Percentiles rank a stretch among this genome's conserved stretches.
Evolutionary conservation across 2,797 vertebrate genomes (phyloP).

Genomic region (Philypnodon macrostomus): DNA sequence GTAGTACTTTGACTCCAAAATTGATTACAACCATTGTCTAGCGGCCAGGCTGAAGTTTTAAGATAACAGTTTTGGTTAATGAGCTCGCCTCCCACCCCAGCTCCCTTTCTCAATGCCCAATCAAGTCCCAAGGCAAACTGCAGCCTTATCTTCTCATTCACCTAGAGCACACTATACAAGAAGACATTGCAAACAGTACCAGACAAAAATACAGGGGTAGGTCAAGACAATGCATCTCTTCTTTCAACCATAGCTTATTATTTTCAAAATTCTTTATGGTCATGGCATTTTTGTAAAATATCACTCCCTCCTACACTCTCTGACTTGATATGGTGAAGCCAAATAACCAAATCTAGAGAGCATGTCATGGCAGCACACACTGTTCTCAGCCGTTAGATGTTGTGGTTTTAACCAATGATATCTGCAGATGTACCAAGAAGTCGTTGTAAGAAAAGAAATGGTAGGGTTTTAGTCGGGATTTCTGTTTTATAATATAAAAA

Average conservation of each 20-base stretch:
- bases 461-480: no score
- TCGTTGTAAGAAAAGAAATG: slow-evolving; percentile 1
- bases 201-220: neutral
- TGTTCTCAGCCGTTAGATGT: slow-evolving; percentile 16
- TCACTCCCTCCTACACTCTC: neutral
- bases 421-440: slow-evolving; percentile 24
- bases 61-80: slow-evolving; percentile 40
- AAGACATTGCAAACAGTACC: slow-evolving; percentile 3
- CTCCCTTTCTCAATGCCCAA: slow-evolving; percentile 11
- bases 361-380: neutral
- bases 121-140: slow-evolving; percentile 22
- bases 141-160: slow-evolving; percentile 50
- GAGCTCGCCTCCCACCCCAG: slow-evolving; percentile 17
- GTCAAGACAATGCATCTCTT: slow-evolving; percentile 27
- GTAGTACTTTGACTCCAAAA: neutral
- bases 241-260: no score
- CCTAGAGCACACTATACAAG: slow-evolving; percentile 35
- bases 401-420: slow-evolving; percentile 25
- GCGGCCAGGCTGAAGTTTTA: slow-evolving; percentile 10
- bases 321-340: neutral
- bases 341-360: neutral
- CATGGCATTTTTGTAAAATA: no score
- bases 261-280: no score
- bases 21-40: neutral
- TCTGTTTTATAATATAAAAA: no score